Evolutionary conservation across 2,888 invertebrate species (phyloP).

Genomic region (Deroplatys truncata): DNA sequence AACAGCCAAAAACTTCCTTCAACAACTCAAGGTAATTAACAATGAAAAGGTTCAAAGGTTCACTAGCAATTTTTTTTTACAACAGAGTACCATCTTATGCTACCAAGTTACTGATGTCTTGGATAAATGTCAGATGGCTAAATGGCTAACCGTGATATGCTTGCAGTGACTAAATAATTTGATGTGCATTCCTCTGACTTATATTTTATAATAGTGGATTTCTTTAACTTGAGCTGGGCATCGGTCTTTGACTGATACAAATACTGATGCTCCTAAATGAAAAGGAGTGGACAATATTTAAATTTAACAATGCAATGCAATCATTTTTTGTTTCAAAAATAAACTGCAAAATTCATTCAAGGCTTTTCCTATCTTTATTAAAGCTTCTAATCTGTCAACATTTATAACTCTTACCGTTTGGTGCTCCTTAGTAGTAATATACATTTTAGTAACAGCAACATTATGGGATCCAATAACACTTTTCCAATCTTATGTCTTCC

Average conservation of each 20-base stretch:
- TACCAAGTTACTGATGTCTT: neutral
- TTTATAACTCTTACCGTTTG: neutral
- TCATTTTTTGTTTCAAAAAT: no score
- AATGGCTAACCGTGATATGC: neutral
- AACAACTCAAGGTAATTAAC: no score
- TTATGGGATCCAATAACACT: neutral
- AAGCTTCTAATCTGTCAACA: neutral
- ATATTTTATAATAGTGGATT: neutral
- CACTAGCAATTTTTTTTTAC: no score
- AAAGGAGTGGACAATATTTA: neutral
- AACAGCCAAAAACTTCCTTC: no score
- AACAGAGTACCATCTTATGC: no score
- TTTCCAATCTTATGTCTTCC: neutral
- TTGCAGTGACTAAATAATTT: neutral
- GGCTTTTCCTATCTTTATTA: neutral
- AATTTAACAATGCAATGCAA: neutral
- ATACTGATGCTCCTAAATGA: neutral
- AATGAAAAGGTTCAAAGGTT: no score
- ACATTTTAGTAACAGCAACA: neutral
- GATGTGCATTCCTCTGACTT: neutral
- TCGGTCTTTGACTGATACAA: neutral
- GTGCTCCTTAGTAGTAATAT: neutral
- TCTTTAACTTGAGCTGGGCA: neutral
- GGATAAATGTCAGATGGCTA: neutral
- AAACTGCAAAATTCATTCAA: neutral